A percentile compares a stretch with the other conserved stretches of the same genome.
Conservation (phyloP, 1,140 invertebrate species). For the Neomicropteryx cornuta region DNA sequence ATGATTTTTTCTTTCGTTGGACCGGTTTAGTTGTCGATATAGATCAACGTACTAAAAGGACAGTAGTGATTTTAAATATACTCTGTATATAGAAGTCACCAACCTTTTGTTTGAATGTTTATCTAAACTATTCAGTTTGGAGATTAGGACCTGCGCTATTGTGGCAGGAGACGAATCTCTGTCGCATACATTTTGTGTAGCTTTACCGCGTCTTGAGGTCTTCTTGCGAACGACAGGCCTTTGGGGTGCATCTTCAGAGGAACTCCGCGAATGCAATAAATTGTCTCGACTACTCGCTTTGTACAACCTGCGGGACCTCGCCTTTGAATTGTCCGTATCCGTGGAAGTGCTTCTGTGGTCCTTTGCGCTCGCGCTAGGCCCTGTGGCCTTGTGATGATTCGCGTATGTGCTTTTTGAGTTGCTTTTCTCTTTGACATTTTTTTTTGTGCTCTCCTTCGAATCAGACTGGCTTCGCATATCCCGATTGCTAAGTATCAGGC, state of each 20-base stretch:
- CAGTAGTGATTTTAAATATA: too few relatives aligned
- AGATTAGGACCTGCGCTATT: constrained; percentile 4
- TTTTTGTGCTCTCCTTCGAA: constrained; percentile 6
- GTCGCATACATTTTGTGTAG: constrained; percentile 4
- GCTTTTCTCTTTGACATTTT: constrained; percentile 8
- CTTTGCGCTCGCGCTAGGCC: constrained; percentile 13
- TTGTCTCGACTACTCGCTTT: constrained; percentile 37
- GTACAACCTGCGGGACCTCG: constrained; percentile 33
- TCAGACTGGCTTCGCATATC: constrained; percentile 14
- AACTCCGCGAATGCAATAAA: constrained; percentile 29
- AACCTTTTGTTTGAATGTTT: constrained; percentile 5
- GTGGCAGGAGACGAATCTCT: constrained; percentile 1
- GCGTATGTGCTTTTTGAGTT: constrained; percentile 6
- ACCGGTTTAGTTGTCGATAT: too few relatives aligned
- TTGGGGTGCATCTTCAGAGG: constrained; percentile 33
- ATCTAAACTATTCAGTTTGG: constrained; percentile 7
- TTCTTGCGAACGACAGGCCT: constrained; percentile 20
- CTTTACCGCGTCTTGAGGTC: constrained; percentile 18
- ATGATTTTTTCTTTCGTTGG: too few relatives aligned
- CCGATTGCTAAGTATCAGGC: constrained; percentile 7
- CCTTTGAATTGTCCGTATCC: constrained; percentile 24
- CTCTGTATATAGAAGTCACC: background rate
- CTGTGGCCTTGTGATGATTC: constrained; percentile 15
- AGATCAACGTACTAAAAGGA: too few relatives aligned
- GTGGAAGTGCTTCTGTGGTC: constrained; percentile 18